Percentiles rank a stretch among this genome's conserved stretches.
These are phyloP conservation scores for Pelobates cultripes DNA, from an alignment of 2,797 vertebrate genomes.

Conservation along the genomic window DNA sequence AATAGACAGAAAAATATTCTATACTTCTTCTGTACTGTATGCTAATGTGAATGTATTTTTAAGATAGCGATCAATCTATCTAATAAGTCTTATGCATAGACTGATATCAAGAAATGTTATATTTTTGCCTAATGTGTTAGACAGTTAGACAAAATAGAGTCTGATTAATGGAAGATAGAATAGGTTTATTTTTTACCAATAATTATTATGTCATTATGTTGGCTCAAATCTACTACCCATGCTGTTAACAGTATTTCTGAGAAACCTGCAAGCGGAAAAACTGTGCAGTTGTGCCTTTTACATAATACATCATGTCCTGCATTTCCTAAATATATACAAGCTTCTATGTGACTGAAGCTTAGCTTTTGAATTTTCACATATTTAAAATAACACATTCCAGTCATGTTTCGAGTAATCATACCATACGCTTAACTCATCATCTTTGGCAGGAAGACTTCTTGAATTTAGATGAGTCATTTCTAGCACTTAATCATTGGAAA, in stretches of 20 bases:
- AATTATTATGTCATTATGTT: not conserved
- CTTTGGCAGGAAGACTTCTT: conserved; percentile 52
- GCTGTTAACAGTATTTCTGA: not conserved
- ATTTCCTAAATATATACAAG: not conserved
- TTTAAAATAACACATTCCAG: conserved; percentile 46
- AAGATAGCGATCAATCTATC: no score
- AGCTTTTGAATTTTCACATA: conserved; percentile 20
- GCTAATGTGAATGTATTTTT: no score
- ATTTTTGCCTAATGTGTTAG: no score
- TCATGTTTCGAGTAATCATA: conserved; percentile 49
- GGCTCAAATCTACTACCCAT: not conserved
- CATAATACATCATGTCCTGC: conserved; percentile 15
- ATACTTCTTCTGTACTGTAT: no score
- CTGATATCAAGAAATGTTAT: no score
- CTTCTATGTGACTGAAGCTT: conserved; percentile 8
- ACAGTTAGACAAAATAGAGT: not conserved
- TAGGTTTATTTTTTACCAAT: not conserved
- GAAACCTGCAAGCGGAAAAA: not conserved
- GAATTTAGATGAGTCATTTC: conserved; percentile 53
- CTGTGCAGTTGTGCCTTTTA: not conserved
- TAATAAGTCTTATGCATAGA: no score
- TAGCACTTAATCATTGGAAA: conserved; percentile 43
- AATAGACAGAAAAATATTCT: no score
- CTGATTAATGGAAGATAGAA: not conserved
- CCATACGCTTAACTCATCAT: conserved; percentile 41